Evolutionary conservation across 2,888 invertebrate species (phyloP).

Genomic region (Eulithis prunata): DNA sequence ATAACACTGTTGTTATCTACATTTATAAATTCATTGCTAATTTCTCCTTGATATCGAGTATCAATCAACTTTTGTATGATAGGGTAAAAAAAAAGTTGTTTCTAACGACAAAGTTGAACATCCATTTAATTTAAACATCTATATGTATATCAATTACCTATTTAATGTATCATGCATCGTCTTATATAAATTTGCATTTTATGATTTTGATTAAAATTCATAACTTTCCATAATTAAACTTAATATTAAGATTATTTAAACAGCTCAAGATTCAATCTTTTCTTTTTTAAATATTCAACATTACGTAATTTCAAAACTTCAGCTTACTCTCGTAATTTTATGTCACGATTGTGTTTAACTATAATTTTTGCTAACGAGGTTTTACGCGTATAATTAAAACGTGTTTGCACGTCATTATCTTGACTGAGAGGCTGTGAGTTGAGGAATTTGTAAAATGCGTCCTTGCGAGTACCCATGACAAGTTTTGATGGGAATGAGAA

Average conservation of each 20-base stretch:
- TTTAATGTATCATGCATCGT: too few species aligned
- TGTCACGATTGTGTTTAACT: conserved; percentile 11
- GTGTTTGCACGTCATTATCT: conserved; percentile 20
- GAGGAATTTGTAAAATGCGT: conserved; percentile 13
- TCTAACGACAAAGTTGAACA: neutral
- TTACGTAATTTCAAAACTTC: conserved; percentile 1
- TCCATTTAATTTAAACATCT: neutral
- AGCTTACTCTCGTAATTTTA: conserved; percentile 5
- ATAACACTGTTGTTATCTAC: conserved; percentile 16
- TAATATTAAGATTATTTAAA: too few species aligned
- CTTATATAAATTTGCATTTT: too few species aligned
- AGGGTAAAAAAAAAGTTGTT: neutral
- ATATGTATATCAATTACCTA: too few species aligned
- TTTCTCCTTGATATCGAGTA: conserved; percentile 1
- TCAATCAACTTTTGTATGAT: neutral
- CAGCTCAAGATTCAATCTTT: neutral
- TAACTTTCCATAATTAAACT: too few species aligned
- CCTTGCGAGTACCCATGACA: conserved; percentile 20
- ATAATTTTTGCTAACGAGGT: conserved; percentile 19
- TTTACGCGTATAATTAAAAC: conserved; percentile 20
- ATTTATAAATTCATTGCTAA: conserved; percentile 9
- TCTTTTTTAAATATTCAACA: neutral
- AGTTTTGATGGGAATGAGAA: conserved; percentile 22
- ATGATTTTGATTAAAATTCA: too few species aligned
- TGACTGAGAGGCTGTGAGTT: conserved; percentile 15